phyloP scores from a whole-genome alignment of 2,888 invertebrate species.

The Nasonovia ribisnigri region DNA sequence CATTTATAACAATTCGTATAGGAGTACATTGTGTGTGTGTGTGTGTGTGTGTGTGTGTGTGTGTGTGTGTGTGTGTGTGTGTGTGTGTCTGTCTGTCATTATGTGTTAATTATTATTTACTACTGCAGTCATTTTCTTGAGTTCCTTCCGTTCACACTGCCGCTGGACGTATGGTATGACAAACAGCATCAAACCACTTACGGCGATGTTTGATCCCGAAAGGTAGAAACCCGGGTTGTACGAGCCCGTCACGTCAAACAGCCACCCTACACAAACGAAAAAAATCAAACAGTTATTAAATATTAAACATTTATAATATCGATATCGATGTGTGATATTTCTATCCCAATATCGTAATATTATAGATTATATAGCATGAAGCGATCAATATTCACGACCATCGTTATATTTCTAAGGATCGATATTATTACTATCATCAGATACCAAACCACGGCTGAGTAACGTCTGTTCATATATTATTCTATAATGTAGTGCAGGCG shows the following conservation, averaged over 20 bases:
- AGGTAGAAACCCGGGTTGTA: slow-evolving; percentile 91
- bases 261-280: slow-evolving; percentile 77
- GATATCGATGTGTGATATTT: neutral
- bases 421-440: neutral
- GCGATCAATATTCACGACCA: neutral
- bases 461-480: too few relatives aligned
- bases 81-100: neutral
- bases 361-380: neutral
- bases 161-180: slow-evolving; percentile 81
- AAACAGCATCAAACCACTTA: slow-evolving; percentile 91
- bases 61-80: slow-evolving; percentile 43
- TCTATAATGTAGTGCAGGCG: too few relatives aligned
- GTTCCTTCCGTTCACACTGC: slow-evolving; percentile 67
- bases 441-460: neutral
- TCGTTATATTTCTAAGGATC: neutral
- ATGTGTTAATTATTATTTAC: slow-evolving; percentile 42
- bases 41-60: slow-evolving; percentile 20
- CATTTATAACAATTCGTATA: slow-evolving; percentile 55
- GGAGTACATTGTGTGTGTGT: slow-evolving; percentile 48
- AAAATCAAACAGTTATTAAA: neutral
- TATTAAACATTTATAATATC: neutral
- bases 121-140: slow-evolving; percentile 62
- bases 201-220: slow-evolving; percentile 86
- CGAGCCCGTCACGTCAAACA: slow-evolving; percentile 82
- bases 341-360: neutral